phyloP scores from a whole-genome alignment of 2,888 invertebrate genomes.

The Trichogramma evanescens region DNA sequence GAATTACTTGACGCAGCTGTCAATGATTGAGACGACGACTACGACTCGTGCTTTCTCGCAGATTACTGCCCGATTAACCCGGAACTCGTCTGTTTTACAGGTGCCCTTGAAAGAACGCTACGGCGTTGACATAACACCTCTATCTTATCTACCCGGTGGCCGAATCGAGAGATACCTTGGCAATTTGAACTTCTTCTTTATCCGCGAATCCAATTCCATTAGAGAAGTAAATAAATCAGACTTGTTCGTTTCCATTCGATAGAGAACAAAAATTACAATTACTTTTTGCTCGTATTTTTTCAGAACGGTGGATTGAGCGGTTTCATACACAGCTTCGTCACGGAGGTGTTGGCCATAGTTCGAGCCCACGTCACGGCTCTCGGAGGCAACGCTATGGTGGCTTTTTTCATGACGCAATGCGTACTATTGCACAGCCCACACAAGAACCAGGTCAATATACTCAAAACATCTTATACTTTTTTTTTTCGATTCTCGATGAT shows the following conservation, averaged over 20 bases:
- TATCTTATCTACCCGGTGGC: constrained; percentile 72
- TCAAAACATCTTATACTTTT: too few relatives aligned
- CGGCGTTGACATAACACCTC: constrained; percentile 75
- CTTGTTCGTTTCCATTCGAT: neutral
- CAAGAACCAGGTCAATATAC: constrained; percentile 77
- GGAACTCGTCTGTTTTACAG: constrained; percentile 23
- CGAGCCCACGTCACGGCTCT: constrained; percentile 87
- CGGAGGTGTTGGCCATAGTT: constrained; percentile 87
- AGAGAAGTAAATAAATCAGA: constrained; percentile 57
- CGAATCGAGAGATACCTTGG: constrained; percentile 77
- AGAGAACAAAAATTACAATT: neutral
- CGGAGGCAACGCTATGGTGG: constrained; percentile 92
- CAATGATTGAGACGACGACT: too few relatives aligned
- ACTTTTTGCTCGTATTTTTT: constrained; percentile 25
- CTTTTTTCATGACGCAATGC: constrained; percentile 88
- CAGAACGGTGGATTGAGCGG: constrained; percentile 86
- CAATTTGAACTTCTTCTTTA: constrained; percentile 88
- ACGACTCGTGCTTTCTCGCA: neutral
- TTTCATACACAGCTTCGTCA: constrained; percentile 88
- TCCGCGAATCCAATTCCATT: constrained; percentile 87
- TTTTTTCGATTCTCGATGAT: neutral
- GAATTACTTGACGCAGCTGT: too few relatives aligned
- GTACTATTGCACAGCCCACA: constrained; percentile 87
- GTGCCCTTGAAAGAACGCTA: constrained; percentile 50
- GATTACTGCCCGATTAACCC: neutral